Evolutionary conservation across 2,113 vertebrate genomes (phyloP).

Genomic region (Oxygymnocypris stewartii): DNA sequence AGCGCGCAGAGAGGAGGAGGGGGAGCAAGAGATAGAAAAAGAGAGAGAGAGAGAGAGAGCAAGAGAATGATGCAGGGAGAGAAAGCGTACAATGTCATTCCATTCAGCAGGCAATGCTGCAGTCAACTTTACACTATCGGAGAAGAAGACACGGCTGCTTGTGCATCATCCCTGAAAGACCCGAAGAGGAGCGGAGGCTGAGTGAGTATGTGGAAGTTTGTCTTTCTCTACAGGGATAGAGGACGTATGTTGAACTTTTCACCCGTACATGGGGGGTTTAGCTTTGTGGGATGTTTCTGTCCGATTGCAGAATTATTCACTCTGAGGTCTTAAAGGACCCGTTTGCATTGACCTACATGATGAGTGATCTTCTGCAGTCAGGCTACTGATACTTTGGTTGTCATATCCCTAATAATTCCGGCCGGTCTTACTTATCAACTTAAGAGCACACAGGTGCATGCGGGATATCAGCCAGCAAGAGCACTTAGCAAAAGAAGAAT

Average conservation of each 20-base stretch:
- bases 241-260: conserved; percentile 40
- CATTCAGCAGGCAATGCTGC: conserved; percentile 82
- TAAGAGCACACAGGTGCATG: conserved; percentile 68
- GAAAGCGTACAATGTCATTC: conserved; percentile 84
- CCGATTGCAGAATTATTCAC: not conserved
- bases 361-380: conserved; percentile 50
- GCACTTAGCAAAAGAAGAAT: conserved; percentile 32
- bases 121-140: conserved; percentile 78
- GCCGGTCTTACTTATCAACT: conserved; percentile 30
- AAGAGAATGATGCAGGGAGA: conserved; percentile 41
- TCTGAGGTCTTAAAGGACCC: conserved; percentile 20
- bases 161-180: conserved; percentile 49
- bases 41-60: conserved; percentile 47
- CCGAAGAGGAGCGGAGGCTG: conserved; percentile 45
- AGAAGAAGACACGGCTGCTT: conserved; percentile 66
- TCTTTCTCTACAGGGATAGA: conserved; percentile 37
- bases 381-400: conserved; percentile 58
- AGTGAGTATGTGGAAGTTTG: conserved; percentile 77
- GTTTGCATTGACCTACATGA: conserved; percentile 32
- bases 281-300: not conserved
- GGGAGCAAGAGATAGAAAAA: conserved; percentile 48
- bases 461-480: conserved; percentile 59
- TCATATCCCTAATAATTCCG: conserved; percentile 38
- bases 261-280: not conserved
- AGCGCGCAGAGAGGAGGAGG: conserved; percentile 74